Conservation (phyloP, 2,797 vertebrate species). For the Numenius phaeopus region DNA sequence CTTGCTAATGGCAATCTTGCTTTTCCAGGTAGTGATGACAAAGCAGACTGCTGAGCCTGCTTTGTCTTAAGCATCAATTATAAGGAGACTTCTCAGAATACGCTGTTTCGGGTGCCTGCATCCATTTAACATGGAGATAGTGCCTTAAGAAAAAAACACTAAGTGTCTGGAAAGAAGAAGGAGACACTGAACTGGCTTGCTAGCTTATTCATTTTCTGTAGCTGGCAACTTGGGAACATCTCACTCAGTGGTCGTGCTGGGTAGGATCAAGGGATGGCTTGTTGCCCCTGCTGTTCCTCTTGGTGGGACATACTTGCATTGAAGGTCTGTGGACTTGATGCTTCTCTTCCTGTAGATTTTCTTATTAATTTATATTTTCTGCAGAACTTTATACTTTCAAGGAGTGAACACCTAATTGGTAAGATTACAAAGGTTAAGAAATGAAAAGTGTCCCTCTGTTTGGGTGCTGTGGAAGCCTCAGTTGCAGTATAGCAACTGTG, state of each 20-base stretch:
- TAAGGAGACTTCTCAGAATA: neutral
- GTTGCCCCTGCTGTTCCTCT: neutral
- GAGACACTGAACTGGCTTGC: neutral
- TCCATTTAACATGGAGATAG: neutral
- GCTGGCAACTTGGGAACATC: neutral
- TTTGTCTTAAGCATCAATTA: neutral
- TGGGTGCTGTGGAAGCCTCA: neutral
- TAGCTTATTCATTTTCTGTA: neutral
- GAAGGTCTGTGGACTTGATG: neutral
- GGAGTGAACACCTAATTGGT: neutral
- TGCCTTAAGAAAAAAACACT: neutral
- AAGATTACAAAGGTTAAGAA: neutral
- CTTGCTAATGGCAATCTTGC: neutral
- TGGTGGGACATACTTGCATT: neutral
- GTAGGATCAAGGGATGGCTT: neutral
- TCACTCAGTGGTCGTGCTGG: neutral
- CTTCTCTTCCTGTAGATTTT: neutral
- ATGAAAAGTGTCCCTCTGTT: neutral
- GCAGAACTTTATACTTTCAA: neutral
- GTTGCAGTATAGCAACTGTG: neutral
- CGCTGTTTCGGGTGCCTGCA: neutral
- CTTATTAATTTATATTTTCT: neutral
- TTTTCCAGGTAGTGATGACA: neutral
- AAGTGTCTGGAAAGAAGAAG: neutral
- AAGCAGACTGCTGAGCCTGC: neutral